phyloP scores from a whole-genome alignment of 1,140 invertebrate species.

The Brachionus plicatilis region DNA sequence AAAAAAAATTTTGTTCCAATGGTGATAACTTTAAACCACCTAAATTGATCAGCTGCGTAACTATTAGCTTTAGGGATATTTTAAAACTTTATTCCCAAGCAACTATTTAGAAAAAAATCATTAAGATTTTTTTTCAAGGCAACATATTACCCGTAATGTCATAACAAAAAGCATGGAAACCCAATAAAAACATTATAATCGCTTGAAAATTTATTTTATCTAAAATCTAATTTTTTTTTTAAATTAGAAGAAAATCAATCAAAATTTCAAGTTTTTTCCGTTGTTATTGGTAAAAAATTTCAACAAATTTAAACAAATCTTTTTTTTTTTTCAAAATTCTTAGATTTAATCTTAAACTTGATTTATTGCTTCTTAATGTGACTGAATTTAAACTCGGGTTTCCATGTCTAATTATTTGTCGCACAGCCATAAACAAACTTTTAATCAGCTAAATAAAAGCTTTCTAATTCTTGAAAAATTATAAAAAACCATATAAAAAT shows the following conservation, averaged over 20 bases:
- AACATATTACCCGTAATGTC: background rate
- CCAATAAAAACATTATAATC: background rate
- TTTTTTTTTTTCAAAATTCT: background rate
- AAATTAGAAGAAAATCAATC: background rate
- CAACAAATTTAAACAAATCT: background rate
- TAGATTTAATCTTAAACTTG: background rate
- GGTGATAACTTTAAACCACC: background rate
- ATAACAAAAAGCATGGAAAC: background rate
- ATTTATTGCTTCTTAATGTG: background rate
- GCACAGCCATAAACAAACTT: background rate
- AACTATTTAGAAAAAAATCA: background rate
- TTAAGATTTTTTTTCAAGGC: background rate
- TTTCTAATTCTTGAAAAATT: background rate
- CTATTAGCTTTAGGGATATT: background rate
- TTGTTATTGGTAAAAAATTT: background rate
- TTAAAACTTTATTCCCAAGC: background rate
- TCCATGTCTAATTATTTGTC: background rate
- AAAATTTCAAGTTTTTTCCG: background rate
- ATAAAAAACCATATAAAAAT: background rate
- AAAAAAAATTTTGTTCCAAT: background rate
- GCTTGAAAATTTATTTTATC: background rate
- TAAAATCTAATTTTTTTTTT: background rate
- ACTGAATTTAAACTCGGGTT: background rate
- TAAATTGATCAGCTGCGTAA: background rate
- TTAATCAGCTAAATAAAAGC: background rate